Conservation (phyloP, 2,797 vertebrate species). For the Sebastes jordani region DNA sequence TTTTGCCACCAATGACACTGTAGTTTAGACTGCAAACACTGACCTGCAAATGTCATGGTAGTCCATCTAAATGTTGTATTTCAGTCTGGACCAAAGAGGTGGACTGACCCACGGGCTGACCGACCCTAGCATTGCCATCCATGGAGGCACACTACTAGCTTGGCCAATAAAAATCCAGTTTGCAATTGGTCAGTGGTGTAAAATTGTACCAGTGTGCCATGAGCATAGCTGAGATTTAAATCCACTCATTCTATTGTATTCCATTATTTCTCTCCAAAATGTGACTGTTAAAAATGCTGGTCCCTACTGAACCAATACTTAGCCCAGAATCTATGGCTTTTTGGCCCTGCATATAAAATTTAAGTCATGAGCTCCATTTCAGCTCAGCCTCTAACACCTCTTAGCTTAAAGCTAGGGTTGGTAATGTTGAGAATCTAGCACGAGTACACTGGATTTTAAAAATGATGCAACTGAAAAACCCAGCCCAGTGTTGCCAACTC, state of each 20-base stretch:
- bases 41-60: neutral
- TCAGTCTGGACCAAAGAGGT: neutral
- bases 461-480: too few relatives aligned
- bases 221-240: neutral
- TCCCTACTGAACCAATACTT: too few relatives aligned
- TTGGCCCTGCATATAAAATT: too few relatives aligned
- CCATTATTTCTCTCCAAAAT: neutral
- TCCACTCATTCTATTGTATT: neutral
- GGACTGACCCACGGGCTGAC: rapidly evolving
- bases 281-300: too few relatives aligned
- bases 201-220: too few relatives aligned
- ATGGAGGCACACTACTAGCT: neutral
- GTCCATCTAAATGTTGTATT: neutral
- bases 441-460: too few relatives aligned
- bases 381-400: neutral
- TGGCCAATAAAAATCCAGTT: neutral
- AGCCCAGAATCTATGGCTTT: too few relatives aligned
- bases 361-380: neutral
- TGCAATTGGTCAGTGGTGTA: neutral
- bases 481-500: too few relatives aligned
- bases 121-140: too few relatives aligned
- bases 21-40: neutral
- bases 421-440: too few relatives aligned
- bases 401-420: neutral
- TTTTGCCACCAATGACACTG: neutral